phyloP scores from a whole-genome alignment of 2,113 vertebrate species.

The Xiphorhynchus elegans region DNA sequence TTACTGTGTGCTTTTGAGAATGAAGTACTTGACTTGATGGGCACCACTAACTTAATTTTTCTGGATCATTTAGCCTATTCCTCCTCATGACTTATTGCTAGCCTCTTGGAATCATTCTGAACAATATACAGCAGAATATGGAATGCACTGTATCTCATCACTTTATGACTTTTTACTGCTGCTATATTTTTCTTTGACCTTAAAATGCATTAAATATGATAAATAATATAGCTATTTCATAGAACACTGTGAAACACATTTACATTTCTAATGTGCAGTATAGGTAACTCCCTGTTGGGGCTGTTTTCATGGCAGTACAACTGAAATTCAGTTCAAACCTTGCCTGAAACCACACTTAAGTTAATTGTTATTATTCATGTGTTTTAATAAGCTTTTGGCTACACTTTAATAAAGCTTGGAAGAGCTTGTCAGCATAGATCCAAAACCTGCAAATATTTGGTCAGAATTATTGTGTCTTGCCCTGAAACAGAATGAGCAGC shows the following conservation, averaged over 20 bases:
- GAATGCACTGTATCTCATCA: not conserved
- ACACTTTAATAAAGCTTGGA: not conserved
- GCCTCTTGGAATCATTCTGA: not conserved
- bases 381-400: slow-evolving; percentile 31
- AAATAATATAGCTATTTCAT: not conserved
- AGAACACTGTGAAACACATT: not conserved
- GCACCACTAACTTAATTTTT: not conserved
- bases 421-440: not conserved
- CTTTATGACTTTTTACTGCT: slow-evolving; percentile 31
- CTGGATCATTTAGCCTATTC: slow-evolving; percentile 8
- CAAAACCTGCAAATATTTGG: slow-evolving; percentile 6
- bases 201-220: slow-evolving; percentile 19
- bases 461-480: slow-evolving; percentile 1
- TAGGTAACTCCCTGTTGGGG: not conserved
- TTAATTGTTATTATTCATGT: slow-evolving; percentile 13
- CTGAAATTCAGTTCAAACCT: not conserved
- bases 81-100: not conserved
- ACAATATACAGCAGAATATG: not conserved
- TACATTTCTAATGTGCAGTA: not conserved
- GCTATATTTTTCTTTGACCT: slow-evolving; percentile 16
- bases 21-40: not conserved
- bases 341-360: not conserved
- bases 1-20: not conserved
- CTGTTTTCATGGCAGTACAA: not conserved
- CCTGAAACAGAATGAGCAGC: not conserved